Conservation (phyloP, 2,113 vertebrate species). For the crab-eating macaque (Macaca fascicularis) region T2T-MFA8v1.1 NC_088376.1:102407001-102407500, state of each 20-base stretch:
- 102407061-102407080: neutral
- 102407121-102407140: neutral
- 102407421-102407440: neutral
- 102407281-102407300: neutral
- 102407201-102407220: neutral
- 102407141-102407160: neutral
- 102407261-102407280: neutral
- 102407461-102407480: neutral
- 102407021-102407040: neutral
- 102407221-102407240: neutral
- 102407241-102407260: neutral
- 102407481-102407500: neutral
- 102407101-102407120: neutral
- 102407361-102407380: neutral
- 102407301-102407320: neutral
- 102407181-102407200: neutral
- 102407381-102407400: neutral
- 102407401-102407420: neutral
- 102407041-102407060: neutral
- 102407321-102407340: neutral
- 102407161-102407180: neutral
- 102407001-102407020: neutral
- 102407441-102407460: neutral
- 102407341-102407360: neutral
- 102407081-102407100: neutral